These are phyloP conservation scores for Mesodorylaimus sp. DNA, from an alignment of 2,888 invertebrate species.

Conservation along the genomic window DNA sequence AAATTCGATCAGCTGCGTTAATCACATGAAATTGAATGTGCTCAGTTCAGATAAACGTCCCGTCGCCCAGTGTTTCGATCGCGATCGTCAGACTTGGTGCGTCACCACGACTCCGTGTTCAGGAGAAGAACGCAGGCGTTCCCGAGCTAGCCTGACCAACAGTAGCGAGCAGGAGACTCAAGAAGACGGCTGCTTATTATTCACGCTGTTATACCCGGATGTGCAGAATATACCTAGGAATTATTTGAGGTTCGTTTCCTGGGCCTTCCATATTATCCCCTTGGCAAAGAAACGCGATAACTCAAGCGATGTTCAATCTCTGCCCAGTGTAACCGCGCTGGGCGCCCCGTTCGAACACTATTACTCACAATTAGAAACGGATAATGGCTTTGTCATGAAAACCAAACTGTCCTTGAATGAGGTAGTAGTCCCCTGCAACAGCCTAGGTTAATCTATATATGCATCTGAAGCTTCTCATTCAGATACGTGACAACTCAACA, in stretches of 20 bases:
- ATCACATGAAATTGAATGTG: background rate
- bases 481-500: no score
- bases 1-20: background rate
- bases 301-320: background rate
- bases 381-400: slow-evolving; percentile 59
- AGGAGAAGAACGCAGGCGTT: no score
- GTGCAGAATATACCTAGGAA: slow-evolving; percentile 58
- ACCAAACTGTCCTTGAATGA: slow-evolving; percentile 55
- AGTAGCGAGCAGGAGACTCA: no score
- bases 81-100: background rate
- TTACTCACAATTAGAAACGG: slow-evolving; percentile 56
- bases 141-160: no score
- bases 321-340: slow-evolving; percentile 38
- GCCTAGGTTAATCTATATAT: no score
- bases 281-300: slow-evolving; percentile 11
- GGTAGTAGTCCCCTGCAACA: no score
- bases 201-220: slow-evolving; percentile 41
- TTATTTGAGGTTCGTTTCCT: slow-evolving; percentile 42
- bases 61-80: background rate
- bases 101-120: background rate
- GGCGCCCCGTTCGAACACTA: slow-evolving; percentile 58
- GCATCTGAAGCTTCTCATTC: no score
- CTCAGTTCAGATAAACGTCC: background rate
- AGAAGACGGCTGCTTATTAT: background rate
- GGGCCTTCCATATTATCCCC: slow-evolving; percentile 15